Conservation (phyloP, 1,140 invertebrate genomes). For the Cydia splendana region DNA sequence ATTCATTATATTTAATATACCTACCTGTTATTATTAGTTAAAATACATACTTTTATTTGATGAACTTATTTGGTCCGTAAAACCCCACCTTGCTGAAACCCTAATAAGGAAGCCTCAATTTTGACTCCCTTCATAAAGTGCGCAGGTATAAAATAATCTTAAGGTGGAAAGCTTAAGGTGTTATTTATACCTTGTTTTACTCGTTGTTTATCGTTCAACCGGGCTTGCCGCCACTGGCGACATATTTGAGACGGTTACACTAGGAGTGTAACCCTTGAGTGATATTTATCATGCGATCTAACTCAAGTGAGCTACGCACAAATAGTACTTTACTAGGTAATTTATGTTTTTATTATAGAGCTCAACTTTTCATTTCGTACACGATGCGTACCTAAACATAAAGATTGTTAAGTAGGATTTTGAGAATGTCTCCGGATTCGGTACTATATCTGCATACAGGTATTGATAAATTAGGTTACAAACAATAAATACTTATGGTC, state of each 20-base stretch:
- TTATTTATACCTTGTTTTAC: constrained; percentile 42
- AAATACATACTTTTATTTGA: no score
- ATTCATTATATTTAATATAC: no score
- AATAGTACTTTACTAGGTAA: background rate
- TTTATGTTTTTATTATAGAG: no score
- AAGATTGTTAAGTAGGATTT: no score
- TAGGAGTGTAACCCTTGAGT: background rate
- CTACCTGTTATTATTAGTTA: no score
- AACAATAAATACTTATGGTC: no score
- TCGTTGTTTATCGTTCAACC: constrained; percentile 34
- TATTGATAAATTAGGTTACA: no score
- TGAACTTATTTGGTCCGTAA: background rate
- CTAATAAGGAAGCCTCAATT: constrained; percentile 1
- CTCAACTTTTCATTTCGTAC: no score
- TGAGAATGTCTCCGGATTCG: no score
- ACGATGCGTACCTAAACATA: no score
- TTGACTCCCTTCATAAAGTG: constrained; percentile 6
- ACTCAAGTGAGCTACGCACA: background rate
- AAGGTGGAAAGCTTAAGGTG: constrained; percentile 19
- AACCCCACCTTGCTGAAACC: background rate
- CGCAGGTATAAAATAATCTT: constrained; percentile 9
- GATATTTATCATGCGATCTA: background rate
- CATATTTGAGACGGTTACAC: constrained; percentile 49
- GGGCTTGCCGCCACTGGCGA: constrained; percentile 48
- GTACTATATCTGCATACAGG: no score